Conservation (phyloP, 2,113 vertebrate species). For the Cinclus mexicanus region DNA sequence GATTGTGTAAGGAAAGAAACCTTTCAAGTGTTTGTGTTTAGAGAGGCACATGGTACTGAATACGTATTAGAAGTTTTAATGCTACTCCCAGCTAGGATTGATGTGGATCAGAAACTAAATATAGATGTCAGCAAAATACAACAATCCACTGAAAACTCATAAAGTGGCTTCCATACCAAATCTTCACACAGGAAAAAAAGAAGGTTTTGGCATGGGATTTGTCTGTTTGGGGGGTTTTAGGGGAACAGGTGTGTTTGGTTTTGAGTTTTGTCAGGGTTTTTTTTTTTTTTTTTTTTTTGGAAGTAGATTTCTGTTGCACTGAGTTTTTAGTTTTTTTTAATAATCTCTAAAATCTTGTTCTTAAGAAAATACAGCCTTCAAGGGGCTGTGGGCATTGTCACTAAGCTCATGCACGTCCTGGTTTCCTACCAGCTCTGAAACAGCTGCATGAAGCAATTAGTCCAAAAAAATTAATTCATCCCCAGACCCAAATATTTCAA, state of each 20-base stretch:
- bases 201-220: neutral
- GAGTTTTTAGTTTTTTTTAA: neutral
- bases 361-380: neutral
- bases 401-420: neutral
- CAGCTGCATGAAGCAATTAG: neutral
- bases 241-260: accelerated
- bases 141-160: neutral
- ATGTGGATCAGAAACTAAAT: neutral
- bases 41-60: neutral
- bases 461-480: neutral
- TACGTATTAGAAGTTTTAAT: neutral
- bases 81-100: neutral
- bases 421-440: neutral
- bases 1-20: neutral
- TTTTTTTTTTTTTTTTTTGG: accelerated
- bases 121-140: neutral
- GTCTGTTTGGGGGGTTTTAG: accelerated
- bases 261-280: neutral
- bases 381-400: neutral
- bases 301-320: neutral
- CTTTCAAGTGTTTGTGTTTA: neutral
- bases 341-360: neutral
- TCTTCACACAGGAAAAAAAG: neutral
- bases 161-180: neutral
- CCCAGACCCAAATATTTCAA: neutral